Evolutionary conservation across 2,113 vertebrate genomes (phyloP).

Genomic region (Nerophis lumbriciformis): DNA sequence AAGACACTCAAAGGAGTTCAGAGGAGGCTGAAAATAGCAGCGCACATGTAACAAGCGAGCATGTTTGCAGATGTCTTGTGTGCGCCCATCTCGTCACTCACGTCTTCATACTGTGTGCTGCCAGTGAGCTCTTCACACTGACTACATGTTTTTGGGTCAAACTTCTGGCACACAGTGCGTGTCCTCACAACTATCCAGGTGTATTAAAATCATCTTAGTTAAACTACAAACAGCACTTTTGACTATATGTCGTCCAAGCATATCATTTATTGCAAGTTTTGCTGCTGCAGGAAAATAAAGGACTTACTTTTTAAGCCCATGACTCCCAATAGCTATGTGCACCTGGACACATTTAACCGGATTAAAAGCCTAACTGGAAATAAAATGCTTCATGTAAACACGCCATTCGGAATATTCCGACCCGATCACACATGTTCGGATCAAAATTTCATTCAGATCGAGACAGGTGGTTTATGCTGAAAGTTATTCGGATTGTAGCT

Average conservation of each 20-base stretch:
- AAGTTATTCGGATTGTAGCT: too few relatives aligned
- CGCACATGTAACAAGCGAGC: conserved; percentile 25
- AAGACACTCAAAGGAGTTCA: conserved; percentile 33
- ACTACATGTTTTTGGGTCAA: neutral
- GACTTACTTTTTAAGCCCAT: too few relatives aligned
- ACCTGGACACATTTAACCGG: too few relatives aligned
- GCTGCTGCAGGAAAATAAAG: neutral
- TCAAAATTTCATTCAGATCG: too few relatives aligned
- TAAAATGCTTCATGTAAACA: too few relatives aligned
- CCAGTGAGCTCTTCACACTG: conserved; percentile 5
- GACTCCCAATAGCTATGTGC: too few relatives aligned
- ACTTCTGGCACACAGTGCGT: neutral
- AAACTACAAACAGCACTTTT: neutral
- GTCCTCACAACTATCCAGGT: neutral
- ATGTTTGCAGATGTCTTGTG: conserved; percentile 37
- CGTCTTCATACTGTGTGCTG: neutral
- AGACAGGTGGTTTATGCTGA: too few relatives aligned
- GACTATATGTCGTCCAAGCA: too few relatives aligned
- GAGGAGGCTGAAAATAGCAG: conserved; percentile 41
- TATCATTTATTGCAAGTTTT: neutral
- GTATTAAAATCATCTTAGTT: neutral
- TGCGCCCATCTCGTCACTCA: conserved; percentile 29
- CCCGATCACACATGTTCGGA: too few relatives aligned
- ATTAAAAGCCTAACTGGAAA: too few relatives aligned
- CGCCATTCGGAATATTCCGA: too few relatives aligned